Conservation (phyloP, 2,113 vertebrate species). For the Chrysemys picta region DNA sequence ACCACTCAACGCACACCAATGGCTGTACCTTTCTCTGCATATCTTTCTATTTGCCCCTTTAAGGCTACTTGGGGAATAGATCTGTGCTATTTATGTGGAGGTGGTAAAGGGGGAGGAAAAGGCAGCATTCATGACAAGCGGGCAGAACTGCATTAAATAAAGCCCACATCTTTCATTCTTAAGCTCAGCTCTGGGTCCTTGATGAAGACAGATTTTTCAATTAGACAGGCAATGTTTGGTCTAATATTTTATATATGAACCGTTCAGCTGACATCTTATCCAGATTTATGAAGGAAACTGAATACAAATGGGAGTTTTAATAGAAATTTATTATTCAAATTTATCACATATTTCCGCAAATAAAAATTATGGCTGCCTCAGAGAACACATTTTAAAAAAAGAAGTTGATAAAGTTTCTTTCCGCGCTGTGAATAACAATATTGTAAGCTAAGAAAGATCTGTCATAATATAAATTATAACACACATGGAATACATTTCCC, state of each 20-base stretch:
- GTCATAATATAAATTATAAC: conserved; percentile 83
- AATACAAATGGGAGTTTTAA: conserved; percentile 78
- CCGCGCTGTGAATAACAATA: conserved; percentile 76
- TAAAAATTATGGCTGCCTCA: conserved; percentile 69
- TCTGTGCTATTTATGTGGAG: conserved; percentile 63
- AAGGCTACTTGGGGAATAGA: conserved; percentile 61
- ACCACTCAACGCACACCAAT: conserved; percentile 53
- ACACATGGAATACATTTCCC: conserved; percentile 87
- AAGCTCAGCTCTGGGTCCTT: conserved; percentile 52
- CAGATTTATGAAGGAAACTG: conserved; percentile 75
- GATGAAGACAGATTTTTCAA: conserved; percentile 77
- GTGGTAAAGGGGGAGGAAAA: conserved; percentile 58
- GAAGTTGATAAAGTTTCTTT: conserved; percentile 69
- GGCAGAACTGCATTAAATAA: conserved; percentile 58
- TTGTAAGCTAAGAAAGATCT: conserved; percentile 78
- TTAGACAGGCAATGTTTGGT: conserved; percentile 77
- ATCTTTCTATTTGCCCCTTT: conserved; percentile 42
- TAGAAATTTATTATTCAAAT: conserved; percentile 78
- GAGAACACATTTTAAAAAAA: conserved; percentile 53
- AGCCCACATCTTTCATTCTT: conserved; percentile 65
- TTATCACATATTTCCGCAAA: conserved; percentile 75
- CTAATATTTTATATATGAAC: conserved; percentile 75
- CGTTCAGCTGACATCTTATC: conserved; percentile 46
- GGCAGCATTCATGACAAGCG: conserved; percentile 53
- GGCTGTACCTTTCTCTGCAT: conserved; percentile 42